Percentiles rank a stretch among this genome's conserved stretches.
Evolutionary conservation across 2,113 vertebrate genomes (phyloP).

Genomic region (Seriola aureovittata): DNA sequence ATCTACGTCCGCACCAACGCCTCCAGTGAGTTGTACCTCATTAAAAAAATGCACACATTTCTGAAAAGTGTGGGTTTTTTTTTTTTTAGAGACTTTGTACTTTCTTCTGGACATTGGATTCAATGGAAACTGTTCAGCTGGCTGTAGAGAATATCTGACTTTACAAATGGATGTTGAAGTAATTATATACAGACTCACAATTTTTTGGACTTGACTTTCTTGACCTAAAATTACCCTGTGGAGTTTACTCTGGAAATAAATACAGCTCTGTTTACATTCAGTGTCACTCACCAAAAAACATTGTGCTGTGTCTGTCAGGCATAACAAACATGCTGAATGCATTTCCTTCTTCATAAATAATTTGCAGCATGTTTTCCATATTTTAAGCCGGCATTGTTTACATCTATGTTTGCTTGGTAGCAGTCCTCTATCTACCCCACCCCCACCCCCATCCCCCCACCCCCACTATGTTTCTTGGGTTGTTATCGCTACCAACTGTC

Average conservation of each 20-base stretch:
- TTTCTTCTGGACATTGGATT: not conserved
- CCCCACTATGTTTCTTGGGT: not conserved
- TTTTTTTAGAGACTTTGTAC: not conserved
- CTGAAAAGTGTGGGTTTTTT: no score
- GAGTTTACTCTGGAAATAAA: not conserved
- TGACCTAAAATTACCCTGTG: not conserved
- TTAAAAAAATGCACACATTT: not conserved
- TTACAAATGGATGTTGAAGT: not conserved
- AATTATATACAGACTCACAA: not conserved
- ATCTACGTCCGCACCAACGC: constrained; percentile 95
- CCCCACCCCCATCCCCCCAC: not conserved
- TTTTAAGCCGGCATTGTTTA: constrained; percentile 3
- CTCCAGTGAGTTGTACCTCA: constrained; percentile 86
- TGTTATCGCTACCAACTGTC: not conserved
- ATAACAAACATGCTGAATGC: not conserved
- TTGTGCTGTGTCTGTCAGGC: not conserved
- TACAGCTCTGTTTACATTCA: not conserved
- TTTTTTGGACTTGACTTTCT: not conserved
- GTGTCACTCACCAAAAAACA: not conserved
- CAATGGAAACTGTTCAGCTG: not conserved
- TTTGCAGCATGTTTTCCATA: not conserved
- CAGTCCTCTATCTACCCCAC: not conserved
- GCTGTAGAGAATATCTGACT: not conserved
- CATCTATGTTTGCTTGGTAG: not conserved
- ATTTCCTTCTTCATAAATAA: constrained; percentile 19